Evolutionary conservation across 2,888 invertebrate genomes (phyloP).

Genomic region (Pinctada fucata): DNA sequence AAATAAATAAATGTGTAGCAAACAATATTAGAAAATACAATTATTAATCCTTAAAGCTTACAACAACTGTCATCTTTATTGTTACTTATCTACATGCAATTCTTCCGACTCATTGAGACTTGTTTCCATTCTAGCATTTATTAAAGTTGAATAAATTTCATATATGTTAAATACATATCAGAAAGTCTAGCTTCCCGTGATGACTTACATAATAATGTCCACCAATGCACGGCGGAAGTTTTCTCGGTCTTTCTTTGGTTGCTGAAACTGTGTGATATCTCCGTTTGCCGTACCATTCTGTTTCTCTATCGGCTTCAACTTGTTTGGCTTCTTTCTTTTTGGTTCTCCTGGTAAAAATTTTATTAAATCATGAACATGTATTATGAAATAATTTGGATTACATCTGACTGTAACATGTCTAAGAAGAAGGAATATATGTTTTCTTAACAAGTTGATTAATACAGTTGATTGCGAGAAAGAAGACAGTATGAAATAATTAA

Average conservation of each 20-base stretch:
- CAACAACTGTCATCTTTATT: too few relatives aligned
- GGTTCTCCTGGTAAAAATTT: constrained; percentile 61
- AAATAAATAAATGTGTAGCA: not conserved
- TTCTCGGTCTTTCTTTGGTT: constrained; percentile 83
- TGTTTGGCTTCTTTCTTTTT: constrained; percentile 59
- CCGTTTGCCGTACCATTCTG: constrained; percentile 53
- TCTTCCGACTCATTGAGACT: too few relatives aligned
- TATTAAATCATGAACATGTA: not conserved
- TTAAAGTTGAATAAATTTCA: too few relatives aligned
- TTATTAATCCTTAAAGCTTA: too few relatives aligned
- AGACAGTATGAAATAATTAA: too few relatives aligned
- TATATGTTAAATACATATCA: too few relatives aligned
- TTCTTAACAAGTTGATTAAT: not conserved
- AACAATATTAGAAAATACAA: too few relatives aligned
- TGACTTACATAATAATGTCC: constrained; percentile 82
- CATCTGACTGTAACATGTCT: too few relatives aligned
- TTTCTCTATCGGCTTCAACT: constrained; percentile 65
- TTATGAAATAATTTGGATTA: too few relatives aligned
- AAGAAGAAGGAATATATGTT: too few relatives aligned
- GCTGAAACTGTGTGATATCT: constrained; percentile 63
- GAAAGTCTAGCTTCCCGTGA: not conserved
- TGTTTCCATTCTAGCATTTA: too few relatives aligned
- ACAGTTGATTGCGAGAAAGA: not conserved
- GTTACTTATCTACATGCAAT: too few relatives aligned
- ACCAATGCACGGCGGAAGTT: constrained; percentile 89